Base-by-base conservation (phyloP, 2,797 vertebrate species). In the Lepidocolaptes lacrymiger region DNA sequence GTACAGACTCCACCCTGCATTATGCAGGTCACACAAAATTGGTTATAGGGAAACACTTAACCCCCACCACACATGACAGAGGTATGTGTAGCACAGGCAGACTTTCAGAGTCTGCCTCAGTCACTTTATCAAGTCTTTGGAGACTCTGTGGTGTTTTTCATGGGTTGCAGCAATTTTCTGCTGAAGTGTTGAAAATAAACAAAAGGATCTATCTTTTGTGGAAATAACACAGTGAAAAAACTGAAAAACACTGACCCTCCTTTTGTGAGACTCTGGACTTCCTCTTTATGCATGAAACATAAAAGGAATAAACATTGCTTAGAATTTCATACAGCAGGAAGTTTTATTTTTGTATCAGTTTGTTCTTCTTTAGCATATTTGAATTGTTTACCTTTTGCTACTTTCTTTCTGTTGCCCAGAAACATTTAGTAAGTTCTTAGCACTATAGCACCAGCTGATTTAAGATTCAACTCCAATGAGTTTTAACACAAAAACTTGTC, bases 351-450 rank as follows among this genome's bases (percentile, higher is more conserved):
- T 72, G 13, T 78, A 34, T 69, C 64, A 14, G 30, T 68, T 80
- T 93, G 54, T 68, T 89, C 75, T 56, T 89, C 71, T 72, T 83
- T 78, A 91, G 66, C n/a, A 34, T 89, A 58, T 85, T 61, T 83
- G 14, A 80, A 37, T 41, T 91, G 56, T 88, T 93, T 94, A 36
- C 56, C 71, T 91, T 95, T 84, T 80, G 46, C 68, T 77, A 51
- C 91, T 92, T 94, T 92, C 54, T 88, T 94, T 83, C 85, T 85
- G 97, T 97, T 97, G 95, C 97, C 91, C 96, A 89, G 97, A 96
- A 97, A 97, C 96, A 89, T 95, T 95, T 94, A 85, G 80, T 89
- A 92, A 93, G 85, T 84, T 96, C 62, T 94, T 94, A 91, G 92
- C 61, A 66, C 66, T 87, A 8, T 74, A 88, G 18, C 61, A 85